Percentiles rank a stretch among this genome's conserved stretches.
Evolutionary conservation across 2,113 vertebrate genomes (phyloP).

Genomic region (Engystomops pustulosus): DNA sequence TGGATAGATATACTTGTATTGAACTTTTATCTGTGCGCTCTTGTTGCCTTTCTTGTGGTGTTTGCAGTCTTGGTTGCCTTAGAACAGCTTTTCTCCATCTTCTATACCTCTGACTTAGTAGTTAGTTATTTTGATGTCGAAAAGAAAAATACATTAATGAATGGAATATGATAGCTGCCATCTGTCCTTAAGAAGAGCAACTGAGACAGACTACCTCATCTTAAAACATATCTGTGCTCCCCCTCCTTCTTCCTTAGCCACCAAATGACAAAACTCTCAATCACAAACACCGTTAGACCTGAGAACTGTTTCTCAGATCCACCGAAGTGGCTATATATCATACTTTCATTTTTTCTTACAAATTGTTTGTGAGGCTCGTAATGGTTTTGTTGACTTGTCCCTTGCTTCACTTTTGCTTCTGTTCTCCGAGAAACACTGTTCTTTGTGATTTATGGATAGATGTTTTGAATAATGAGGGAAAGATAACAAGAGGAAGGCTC

Average conservation of each 20-base stretch:
- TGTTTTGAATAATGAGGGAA: conserved; percentile 54
- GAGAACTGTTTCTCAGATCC: conserved; percentile 42
- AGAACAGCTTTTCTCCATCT: conserved; percentile 5
- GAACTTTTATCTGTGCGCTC: background rate
- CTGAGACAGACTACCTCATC: conserved; percentile 55
- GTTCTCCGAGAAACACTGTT: conserved; percentile 41
- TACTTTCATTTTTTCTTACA: conserved; percentile 49
- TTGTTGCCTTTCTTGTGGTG: background rate
- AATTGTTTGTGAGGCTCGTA: conserved; percentile 54
- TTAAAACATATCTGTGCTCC: conserved; percentile 48
- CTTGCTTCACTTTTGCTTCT: conserved; percentile 56
- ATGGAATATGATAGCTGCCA: conserved; percentile 56
- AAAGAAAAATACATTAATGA: conserved; percentile 55
- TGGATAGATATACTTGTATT: background rate
- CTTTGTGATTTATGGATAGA: conserved; percentile 50
- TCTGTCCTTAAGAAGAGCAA: conserved; percentile 51
- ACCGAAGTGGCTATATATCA: conserved; percentile 50
- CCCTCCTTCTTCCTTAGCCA: conserved; percentile 49
- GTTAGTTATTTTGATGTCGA: conserved; percentile 35
- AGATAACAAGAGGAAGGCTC: conserved; percentile 45
- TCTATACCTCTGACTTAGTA: background rate
- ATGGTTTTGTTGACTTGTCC: conserved; percentile 57
- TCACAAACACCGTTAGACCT: conserved; percentile 54
- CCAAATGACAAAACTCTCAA: conserved; percentile 56
- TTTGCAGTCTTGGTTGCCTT: background rate